phyloP scores from a whole-genome alignment of 2,797 vertebrate species.

The Gallinago stenura region DNA sequence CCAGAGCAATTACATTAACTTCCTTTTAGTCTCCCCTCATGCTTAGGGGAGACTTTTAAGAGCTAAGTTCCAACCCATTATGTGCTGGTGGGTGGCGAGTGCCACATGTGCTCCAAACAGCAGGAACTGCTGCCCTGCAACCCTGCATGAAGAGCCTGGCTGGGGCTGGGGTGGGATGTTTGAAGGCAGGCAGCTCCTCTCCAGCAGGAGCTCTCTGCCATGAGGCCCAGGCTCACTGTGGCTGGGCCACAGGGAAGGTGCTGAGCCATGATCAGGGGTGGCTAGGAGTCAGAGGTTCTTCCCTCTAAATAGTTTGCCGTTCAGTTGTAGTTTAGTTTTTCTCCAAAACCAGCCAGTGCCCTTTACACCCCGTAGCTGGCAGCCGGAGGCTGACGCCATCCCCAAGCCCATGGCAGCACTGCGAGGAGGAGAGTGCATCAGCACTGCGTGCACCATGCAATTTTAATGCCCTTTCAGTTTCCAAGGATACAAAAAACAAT shows the following conservation, averaged over 20 bases:
- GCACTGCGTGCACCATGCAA: constrained; percentile 16
- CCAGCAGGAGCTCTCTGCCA: not conserved
- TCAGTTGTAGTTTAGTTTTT: not conserved
- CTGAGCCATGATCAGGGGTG: not conserved
- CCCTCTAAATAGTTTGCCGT: not conserved
- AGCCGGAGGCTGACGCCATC: not conserved
- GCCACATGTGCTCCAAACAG: accelerated
- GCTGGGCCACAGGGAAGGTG: not conserved
- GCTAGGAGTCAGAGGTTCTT: not conserved
- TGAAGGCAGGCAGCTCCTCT: not conserved
- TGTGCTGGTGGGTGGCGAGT: not conserved
- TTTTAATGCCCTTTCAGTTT: constrained; percentile 66
- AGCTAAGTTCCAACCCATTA: not conserved
- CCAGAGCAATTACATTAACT: not conserved
- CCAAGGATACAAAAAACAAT: constrained; percentile 60
- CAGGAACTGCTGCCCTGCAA: not conserved
- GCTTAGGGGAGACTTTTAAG: not conserved
- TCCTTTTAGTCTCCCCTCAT: not conserved
- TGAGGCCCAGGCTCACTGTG: not conserved
- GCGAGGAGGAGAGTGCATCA: not conserved
- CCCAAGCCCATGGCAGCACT: not conserved
- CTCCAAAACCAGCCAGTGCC: not conserved
- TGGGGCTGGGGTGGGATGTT: not conserved
- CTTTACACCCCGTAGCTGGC: not conserved
- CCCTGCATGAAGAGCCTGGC: accelerated